phyloP scores from a whole-genome alignment of 2,113 vertebrate genomes.

The Syngnathus typhle region DNA sequence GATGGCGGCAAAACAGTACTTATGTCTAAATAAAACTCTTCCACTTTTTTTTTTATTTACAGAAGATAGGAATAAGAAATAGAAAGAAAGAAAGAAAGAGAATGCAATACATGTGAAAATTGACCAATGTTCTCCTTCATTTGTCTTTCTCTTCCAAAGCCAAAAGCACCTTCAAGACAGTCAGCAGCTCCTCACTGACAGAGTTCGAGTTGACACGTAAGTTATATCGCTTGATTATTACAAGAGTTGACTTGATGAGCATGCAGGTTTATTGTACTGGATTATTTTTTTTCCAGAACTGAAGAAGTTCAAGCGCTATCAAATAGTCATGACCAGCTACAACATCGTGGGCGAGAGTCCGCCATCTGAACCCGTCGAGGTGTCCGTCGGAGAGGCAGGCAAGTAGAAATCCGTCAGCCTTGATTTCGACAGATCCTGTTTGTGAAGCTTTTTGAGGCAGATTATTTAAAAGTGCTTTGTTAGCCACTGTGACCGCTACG shows the following conservation, averaged over 20 bases:
- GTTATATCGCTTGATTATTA: constrained; percentile 49
- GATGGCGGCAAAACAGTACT: too few relatives aligned
- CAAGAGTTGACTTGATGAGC: not conserved
- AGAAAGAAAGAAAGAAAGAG: too few relatives aligned
- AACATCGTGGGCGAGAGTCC: constrained; percentile 90
- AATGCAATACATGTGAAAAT: not conserved
- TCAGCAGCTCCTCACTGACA: constrained; percentile 86
- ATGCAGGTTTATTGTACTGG: not conserved
- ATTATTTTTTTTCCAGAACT: constrained; percentile 70
- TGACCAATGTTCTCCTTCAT: constrained; percentile 48
- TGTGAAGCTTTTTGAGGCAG: not conserved
- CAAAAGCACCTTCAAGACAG: constrained; percentile 91
- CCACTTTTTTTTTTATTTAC: too few relatives aligned
- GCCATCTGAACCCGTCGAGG: constrained; percentile 80
- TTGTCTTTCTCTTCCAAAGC: constrained; percentile 73
- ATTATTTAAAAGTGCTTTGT: not conserved
- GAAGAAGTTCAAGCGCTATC: constrained; percentile 87
- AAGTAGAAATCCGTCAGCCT: constrained; percentile 19
- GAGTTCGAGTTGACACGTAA: constrained; percentile 92
- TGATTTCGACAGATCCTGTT: not conserved
- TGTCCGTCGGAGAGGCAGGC: constrained; percentile 95
- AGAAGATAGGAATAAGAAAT: too few relatives aligned
- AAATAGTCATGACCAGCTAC: constrained; percentile 87
- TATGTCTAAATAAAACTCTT: too few relatives aligned
- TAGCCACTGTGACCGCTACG: constrained; percentile 1